Evolutionary conservation across 2,113 vertebrate genomes (phyloP).

Genomic region (Heterocephalus glaber): DNA sequence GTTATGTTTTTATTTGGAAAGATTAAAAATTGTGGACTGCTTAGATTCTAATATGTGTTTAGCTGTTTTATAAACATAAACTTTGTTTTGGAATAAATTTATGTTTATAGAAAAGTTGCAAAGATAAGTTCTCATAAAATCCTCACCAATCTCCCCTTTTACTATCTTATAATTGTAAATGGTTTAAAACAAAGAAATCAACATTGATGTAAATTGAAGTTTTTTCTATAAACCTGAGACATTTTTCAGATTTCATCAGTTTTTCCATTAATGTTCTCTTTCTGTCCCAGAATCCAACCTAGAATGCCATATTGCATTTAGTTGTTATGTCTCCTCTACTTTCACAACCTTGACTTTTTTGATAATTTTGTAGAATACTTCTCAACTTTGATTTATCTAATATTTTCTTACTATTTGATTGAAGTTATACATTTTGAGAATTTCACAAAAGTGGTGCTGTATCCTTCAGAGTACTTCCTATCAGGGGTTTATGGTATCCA

Average conservation of each 20-base stretch:
- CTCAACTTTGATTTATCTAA: not conserved
- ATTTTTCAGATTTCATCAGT: not conserved
- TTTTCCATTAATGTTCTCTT: not conserved
- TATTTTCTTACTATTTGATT: not conserved
- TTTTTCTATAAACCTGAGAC: not conserved
- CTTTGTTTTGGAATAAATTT: slow-evolving; percentile 34
- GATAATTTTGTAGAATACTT: not conserved
- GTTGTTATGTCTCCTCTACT: not conserved
- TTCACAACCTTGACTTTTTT: not conserved
- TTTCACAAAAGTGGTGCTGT: not conserved
- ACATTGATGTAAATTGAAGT: not conserved
- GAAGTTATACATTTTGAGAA: not conserved
- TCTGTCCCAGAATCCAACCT: not conserved
- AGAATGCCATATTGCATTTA: not conserved
- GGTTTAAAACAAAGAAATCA: slow-evolving; percentile 5
- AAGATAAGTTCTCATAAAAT: not conserved
- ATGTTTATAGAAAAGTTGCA: slow-evolving; percentile 9
- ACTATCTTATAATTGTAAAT: not conserved
- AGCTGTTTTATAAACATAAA: not conserved
- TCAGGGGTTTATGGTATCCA: too few species aligned
- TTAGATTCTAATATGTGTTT: slow-evolving; percentile 29
- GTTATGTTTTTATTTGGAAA: slow-evolving; percentile 21
- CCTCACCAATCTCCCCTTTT: not conserved
- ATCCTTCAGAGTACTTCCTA: not conserved
- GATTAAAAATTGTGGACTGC: not conserved